Percentiles rank a stretch among this genome's conserved stretches.
Conservation (phyloP, 2,797 vertebrate species). For the Ptychobarbus kaznakovi region DNA sequence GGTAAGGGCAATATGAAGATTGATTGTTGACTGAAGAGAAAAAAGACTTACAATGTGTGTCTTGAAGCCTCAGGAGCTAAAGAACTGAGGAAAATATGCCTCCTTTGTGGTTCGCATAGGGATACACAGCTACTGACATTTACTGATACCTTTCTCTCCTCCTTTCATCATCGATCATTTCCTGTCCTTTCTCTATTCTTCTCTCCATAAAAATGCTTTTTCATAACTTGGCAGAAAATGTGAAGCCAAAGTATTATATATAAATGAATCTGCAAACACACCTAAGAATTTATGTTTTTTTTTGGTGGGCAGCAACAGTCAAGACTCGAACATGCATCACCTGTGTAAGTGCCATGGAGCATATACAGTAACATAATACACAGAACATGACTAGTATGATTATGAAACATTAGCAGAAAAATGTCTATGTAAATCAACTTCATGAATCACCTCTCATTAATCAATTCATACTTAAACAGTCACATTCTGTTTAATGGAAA, state of each 20-base stretch:
- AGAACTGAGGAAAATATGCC: slow-evolving; percentile 20
- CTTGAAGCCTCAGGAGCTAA: background rate
- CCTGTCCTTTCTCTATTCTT: background rate
- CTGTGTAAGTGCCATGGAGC: background rate
- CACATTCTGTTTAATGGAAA: background rate
- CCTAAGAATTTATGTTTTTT: background rate
- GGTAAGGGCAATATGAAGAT: slow-evolving; percentile 26
- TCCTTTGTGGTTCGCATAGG: background rate
- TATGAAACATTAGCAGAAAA: background rate
- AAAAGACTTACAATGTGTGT: slow-evolving; percentile 11
- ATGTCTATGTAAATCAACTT: slow-evolving; percentile 4
- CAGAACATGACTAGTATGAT: background rate
- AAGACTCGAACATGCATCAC: background rate
- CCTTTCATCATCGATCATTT: background rate
- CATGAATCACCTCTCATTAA: background rate
- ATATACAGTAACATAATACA: background rate
- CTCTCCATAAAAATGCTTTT: background rate
- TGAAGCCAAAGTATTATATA: background rate
- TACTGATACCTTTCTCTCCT: slow-evolving; percentile 1
- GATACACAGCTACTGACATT: background rate
- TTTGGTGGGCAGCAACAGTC: background rate
- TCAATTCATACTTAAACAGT: background rate
- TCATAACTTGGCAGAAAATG: slow-evolving; percentile 5
- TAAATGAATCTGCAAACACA: background rate
- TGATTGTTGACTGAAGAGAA: slow-evolving; percentile 11